Base-by-base conservation (phyloP, 1,140 invertebrate genomes). In the Neomicropteryx cornuta region DNA sequence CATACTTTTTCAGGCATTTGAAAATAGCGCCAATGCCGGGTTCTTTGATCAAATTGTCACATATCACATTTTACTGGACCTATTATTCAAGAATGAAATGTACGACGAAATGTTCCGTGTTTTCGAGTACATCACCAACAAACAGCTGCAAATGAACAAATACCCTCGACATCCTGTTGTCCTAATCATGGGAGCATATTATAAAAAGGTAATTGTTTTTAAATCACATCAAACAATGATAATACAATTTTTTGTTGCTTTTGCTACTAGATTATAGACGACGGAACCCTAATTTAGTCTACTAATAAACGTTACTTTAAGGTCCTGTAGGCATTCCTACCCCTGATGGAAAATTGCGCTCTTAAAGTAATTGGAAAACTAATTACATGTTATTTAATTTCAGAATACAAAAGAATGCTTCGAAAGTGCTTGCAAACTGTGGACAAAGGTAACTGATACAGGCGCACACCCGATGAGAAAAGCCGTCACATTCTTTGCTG, bases 31-130 rank as follows among this genome's bases (percentile, higher is more conserved):
- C 22, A 61, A 83, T 8, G 52, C 61, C 5, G 69, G 68, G 3
- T 74, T 79, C 48, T 90, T 87, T 60, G 73, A 83, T 56, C 86
- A 90, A 55, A 47, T 80, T 2, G 67, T 73, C 2, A 64, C 70
- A 6, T 79, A 75, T 49, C 76, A 82, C 46, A 67, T 89, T 33
- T 47, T 87, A 4, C 54, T 87, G 53, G 77, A 85, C 60, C 55
- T 90, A 2, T 56, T 88, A 0, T 87, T 73, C 47, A 75, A 75
- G 28, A 74, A 86, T 56, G 47, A 66, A 43, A 75, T 67, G 62
- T 89, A 83, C 55, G 49, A 77, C 22, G 74, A 87, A 33, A 71
- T 86, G 27, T 58, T 78, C 31, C 61, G 74, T 34, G 54, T 75
- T 8, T 85, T 77, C 58, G 67, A 84, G 23, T 52, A 58, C 10